Percentiles rank a stretch among this genome's conserved stretches.
These are phyloP conservation scores for Archaeoteleia sp. DNA, from an alignment of 2,888 invertebrate genomes.

Conservation along the genomic window DNA sequence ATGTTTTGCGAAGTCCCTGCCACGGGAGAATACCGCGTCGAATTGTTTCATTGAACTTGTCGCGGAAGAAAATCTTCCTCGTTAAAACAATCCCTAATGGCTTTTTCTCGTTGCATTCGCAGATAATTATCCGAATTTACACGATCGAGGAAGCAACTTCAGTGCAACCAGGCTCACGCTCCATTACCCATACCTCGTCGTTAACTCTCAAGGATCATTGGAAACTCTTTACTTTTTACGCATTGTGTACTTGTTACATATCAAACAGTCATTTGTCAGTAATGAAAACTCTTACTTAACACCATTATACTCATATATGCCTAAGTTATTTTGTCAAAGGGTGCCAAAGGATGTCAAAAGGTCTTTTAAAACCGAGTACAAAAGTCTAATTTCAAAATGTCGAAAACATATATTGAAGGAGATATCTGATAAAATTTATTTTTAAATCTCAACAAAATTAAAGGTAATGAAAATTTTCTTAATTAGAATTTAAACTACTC, in stretches of 20 bases:
- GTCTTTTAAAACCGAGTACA: too few species aligned
- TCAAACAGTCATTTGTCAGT: slow-evolving; percentile 41
- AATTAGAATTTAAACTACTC: too few species aligned
- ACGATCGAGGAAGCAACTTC: slow-evolving; percentile 51
- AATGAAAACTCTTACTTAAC: slow-evolving; percentile 24
- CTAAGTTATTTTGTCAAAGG: too few species aligned
- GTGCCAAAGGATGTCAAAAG: too few species aligned
- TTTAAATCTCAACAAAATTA: too few species aligned
- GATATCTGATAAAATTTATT: too few species aligned
- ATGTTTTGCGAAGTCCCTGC: too few species aligned
- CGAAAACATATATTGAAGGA: too few species aligned
- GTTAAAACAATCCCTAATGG: slow-evolving; percentile 52
- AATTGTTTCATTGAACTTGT: slow-evolving; percentile 42
- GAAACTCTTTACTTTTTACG: slow-evolving; percentile 43
- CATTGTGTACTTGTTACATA: slow-evolving; percentile 34
- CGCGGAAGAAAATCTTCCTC: slow-evolving; percentile 28
- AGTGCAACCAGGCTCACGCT: slow-evolving; percentile 40
- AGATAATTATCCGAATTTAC: slow-evolving; percentile 54
- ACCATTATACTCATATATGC: too few species aligned
- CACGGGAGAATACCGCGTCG: too few species aligned
- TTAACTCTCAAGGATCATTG: slow-evolving; percentile 46
- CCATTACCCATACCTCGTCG: slow-evolving; percentile 48
- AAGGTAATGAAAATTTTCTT: too few species aligned
- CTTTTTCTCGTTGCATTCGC: slow-evolving; percentile 50
- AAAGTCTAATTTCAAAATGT: too few species aligned